Evolutionary conservation across 2,113 vertebrate species (phyloP).

Genomic region (Harpagus bidentatus): DNA sequence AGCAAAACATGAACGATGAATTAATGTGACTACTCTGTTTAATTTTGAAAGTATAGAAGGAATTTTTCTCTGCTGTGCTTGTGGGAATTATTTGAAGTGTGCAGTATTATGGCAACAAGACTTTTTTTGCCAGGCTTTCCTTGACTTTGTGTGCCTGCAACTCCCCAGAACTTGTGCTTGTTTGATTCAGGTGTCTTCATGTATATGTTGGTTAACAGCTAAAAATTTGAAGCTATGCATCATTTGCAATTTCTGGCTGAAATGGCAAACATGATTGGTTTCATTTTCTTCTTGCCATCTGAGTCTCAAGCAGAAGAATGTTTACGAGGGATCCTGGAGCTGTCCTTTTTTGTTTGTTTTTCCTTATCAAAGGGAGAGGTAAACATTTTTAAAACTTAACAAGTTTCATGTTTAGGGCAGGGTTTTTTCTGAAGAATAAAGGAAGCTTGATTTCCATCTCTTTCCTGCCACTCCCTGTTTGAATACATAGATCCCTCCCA

Average conservation of each 20-base stretch:
- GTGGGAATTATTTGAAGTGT: neutral
- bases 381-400: neutral
- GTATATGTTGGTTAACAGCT: neutral
- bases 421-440: neutral
- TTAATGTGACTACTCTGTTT: neutral
- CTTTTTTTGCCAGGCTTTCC: neutral
- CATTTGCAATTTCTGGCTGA: neutral
- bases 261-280: neutral
- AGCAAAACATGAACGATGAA: neutral
- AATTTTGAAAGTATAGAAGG: neutral
- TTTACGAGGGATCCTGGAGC: neutral
- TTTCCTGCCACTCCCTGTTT: constrained; percentile 31
- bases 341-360: neutral
- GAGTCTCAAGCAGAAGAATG: neutral
- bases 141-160: neutral
- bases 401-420: neutral
- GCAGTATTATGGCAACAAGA: neutral
- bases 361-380: neutral
- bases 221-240: neutral
- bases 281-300: neutral
- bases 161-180: neutral
- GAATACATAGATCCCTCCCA: neutral
- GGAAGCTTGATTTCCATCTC: constrained; percentile 36
- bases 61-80: neutral
- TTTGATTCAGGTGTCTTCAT: neutral